Evolutionary conservation across 2,797 vertebrate genomes (phyloP), one percentile per base, ranked within the genome.

Genomic region (Mus minutoides): DNA sequence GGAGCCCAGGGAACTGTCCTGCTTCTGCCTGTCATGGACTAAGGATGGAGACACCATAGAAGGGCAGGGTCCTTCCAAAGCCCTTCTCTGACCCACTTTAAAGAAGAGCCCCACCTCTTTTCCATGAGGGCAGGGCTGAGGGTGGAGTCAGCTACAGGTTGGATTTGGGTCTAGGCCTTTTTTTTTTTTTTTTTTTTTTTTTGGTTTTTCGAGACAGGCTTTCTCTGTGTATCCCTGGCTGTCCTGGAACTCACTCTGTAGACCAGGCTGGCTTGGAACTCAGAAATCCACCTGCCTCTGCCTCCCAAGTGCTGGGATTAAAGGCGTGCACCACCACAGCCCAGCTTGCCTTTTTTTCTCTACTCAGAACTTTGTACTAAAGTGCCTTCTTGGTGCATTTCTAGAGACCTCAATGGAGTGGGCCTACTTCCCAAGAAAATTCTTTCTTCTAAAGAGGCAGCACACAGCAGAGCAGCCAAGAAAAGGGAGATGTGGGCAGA

Each of bases 1-100:
- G 86, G 60, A 73, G 92, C 83, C 46, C 34, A 37, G 96, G 96
- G 93, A 94, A 87, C 93, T 88, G 92, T 84, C 91, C 92, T 91
- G 67, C 56, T 96, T 80, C 83, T 49, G 60, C 75, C 76, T 46
- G 14, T 58, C 67, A 14, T 0, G 6, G 29, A 56, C 43, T 24
- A 29, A 84, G 34, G 64, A 40, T 0, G 0, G 84, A 87, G 86
- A 40, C n/a, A 29, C 17, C 37, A 9, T 22, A 87, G 52, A 67
- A 2, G 62, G 58, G 40, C 75, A 29, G 69, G 52, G 49, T 6
- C 77, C 79, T 64, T 93, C 67, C 19, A 29, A 52, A 94, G 40
- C 64, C 64, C 67, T 40, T 73, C 78, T 62, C 96, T 92, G 94
- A 77, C 80, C 88, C 96, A 91, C 67, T 88, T 83, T 75, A 67